Conservation (phyloP, 1,140 invertebrate species). For the Psilanteris sp. region DNA sequence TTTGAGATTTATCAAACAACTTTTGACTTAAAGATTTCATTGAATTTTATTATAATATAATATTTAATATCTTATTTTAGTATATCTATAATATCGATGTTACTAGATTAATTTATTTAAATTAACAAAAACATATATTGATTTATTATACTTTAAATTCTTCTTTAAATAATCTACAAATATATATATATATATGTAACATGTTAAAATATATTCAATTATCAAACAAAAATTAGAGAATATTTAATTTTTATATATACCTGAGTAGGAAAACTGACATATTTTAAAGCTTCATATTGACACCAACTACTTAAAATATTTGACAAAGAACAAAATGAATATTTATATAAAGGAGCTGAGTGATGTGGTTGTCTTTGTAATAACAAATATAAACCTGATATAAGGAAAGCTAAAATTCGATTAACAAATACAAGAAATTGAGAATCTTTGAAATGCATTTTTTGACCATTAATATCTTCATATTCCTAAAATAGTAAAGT, state of each 20-base stretch:
- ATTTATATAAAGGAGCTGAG: slow-evolving; percentile 95
- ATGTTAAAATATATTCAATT: too few relatives aligned
- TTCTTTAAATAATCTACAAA: too few relatives aligned
- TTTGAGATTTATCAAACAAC: too few relatives aligned
- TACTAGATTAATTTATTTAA: too few relatives aligned
- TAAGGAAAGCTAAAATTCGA: slow-evolving; percentile 90
- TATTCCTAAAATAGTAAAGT: slow-evolving; percentile 85
- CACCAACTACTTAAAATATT: slow-evolving; percentile 99
- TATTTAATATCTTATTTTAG: too few relatives aligned
- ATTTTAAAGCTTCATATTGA: slow-evolving; percentile 99
- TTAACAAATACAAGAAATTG: slow-evolving; percentile 98
- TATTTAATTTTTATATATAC: slow-evolving; percentile 75
- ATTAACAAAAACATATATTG: too few relatives aligned
- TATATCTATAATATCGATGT: too few relatives aligned
- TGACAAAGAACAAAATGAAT: slow-evolving; percentile 97
- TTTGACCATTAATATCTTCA: slow-evolving; percentile 81
- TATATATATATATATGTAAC: too few relatives aligned
- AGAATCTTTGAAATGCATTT: slow-evolving; percentile 91
- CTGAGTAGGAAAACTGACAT: slow-evolving; percentile 98
- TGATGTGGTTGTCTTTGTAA: slow-evolving; percentile 85
- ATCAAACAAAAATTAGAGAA: background rate
- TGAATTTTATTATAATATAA: too few relatives aligned
- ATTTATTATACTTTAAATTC: too few relatives aligned
- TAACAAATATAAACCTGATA: slow-evolving; percentile 84
- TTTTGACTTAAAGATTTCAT: too few relatives aligned